Conservation (phyloP, 2,797 vertebrate genomes). For the Muraenolepis orangiensis region DNA sequence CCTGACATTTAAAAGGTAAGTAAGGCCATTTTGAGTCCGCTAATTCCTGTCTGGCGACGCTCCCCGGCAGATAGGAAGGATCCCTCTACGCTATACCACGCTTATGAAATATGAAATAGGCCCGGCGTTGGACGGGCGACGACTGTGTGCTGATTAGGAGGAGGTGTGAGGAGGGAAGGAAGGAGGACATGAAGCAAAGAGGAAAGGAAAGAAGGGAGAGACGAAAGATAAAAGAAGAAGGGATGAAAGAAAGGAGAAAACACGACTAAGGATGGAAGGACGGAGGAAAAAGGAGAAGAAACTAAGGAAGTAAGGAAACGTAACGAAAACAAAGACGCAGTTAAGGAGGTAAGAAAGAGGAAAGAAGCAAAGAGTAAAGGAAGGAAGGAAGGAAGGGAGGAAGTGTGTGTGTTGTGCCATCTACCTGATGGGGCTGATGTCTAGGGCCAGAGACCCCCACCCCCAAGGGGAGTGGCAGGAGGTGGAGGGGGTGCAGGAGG, state of each 20-base stretch:
- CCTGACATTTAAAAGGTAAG: conserved; percentile 83
- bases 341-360: not conserved
- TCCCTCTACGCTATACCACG: conserved; percentile 67
- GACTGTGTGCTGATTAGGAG: conserved; percentile 68
- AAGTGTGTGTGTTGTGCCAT: too few species aligned
- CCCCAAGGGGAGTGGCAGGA: too few species aligned
- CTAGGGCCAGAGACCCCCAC: too few species aligned
- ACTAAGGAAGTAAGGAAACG: too few species aligned
- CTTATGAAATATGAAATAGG: conserved; percentile 78
- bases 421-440: too few species aligned
- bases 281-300: conserved; percentile 42
- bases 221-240: not conserved
- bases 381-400: conserved; percentile 39
- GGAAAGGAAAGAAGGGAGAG: conserved; percentile 40
- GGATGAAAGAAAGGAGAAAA: conserved; percentile 42
- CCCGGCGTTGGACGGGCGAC: conserved; percentile 66
- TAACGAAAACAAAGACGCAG: too few species aligned
- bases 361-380: not conserved
- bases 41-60: conserved; percentile 76
- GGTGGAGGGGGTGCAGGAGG: not conserved
- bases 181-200: conserved; percentile 35
- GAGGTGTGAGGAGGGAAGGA: conserved; percentile 52
- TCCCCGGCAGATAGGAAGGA: conserved; percentile 71
- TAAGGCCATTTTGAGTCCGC: conserved; percentile 77
- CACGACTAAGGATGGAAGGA: too few species aligned